Evolutionary conservation across 2,888 invertebrate species (phyloP).

Genomic region (Caenorhabditis imperialis): DNA sequence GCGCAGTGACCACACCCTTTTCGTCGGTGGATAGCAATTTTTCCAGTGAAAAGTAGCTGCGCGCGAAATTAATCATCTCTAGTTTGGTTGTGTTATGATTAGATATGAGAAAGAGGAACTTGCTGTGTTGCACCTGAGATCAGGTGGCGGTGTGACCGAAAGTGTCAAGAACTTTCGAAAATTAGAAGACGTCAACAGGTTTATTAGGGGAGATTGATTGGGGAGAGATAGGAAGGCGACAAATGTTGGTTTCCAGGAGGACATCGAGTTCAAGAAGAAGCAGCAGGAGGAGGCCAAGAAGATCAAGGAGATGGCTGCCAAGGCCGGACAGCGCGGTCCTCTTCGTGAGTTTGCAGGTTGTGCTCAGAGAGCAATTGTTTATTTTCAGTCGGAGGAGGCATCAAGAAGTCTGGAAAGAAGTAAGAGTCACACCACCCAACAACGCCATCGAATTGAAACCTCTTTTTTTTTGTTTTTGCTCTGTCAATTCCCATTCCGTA

Average conservation of each 20-base stretch:
- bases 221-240: too few relatives aligned
- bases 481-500: neutral
- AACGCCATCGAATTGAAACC: neutral
- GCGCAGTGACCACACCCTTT: too few relatives aligned
- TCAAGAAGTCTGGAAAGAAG: conserved; percentile 76
- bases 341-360: conserved; percentile 58
- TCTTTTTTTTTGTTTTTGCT: neutral
- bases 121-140: too few relatives aligned
- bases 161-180: too few relatives aligned
- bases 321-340: conserved; percentile 74
- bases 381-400: conserved; percentile 73
- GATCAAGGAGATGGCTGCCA: conserved; percentile 73
- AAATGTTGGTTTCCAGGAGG: conserved; percentile 66
- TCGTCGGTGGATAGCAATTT: too few relatives aligned
- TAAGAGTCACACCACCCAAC: conserved; percentile 39
- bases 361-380: neutral
- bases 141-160: too few relatives aligned
- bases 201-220: too few relatives aligned
- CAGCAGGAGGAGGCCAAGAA: conserved; percentile 75
- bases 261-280: conserved; percentile 77
- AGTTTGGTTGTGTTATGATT: too few relatives aligned
- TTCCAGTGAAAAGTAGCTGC: too few relatives aligned
- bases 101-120: too few relatives aligned
- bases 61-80: too few relatives aligned
- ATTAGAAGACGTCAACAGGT: too few relatives aligned